Conservation (phyloP, 2,888 invertebrate genomes). For the Lasioglossum vierecki region DNA sequence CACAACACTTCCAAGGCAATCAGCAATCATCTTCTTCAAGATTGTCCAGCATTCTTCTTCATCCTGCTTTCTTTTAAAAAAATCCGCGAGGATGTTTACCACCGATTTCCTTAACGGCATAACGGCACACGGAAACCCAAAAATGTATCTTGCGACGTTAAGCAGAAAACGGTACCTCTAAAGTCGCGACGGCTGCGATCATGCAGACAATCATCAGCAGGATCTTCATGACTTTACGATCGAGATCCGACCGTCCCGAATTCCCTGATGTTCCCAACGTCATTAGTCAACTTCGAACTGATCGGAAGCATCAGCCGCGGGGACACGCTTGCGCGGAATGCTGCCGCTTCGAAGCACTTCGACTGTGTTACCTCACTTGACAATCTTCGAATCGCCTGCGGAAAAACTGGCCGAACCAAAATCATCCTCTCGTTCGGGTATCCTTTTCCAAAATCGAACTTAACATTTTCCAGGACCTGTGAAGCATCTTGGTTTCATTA, state of each 20-base stretch:
- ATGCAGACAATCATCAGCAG: conserved; percentile 54
- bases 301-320: conserved; percentile 1
- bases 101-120: conserved; percentile 25
- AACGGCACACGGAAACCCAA: conserved; percentile 52
- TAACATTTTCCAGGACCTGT: not conserved
- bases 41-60: not conserved
- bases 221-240: conserved; percentile 67
- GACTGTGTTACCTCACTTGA: not conserved
- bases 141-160: conserved; percentile 35
- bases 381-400: not conserved
- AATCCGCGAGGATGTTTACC: not conserved
- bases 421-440: not conserved
- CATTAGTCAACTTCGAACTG: conserved; percentile 26
- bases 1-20: not conserved
- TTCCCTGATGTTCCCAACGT: conserved; percentile 32
- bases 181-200: conserved; percentile 48
- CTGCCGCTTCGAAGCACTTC: not conserved
- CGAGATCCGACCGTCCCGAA: conserved; percentile 24
- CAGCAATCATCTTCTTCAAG: too few relatives aligned
- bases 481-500: too few relatives aligned
- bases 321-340: conserved; percentile 44
- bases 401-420: not conserved
- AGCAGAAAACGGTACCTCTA: conserved; percentile 66
- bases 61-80: not conserved
- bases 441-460: not conserved